phyloP scores from a whole-genome alignment of 2,113 vertebrate species.

The Hipposideros armiger region DNA sequence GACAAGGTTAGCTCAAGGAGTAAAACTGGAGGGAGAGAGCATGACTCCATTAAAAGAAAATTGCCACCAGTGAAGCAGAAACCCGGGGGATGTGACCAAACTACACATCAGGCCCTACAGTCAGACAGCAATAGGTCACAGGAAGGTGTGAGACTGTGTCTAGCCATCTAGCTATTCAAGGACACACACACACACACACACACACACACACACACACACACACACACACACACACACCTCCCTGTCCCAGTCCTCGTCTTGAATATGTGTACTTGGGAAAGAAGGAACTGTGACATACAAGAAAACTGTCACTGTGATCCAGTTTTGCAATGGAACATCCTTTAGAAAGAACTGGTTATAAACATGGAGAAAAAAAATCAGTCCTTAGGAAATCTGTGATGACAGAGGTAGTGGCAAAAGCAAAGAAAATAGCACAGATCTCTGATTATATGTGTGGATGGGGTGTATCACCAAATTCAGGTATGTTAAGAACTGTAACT shows the following conservation, averaged over 20 bases:
- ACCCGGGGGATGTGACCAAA: neutral
- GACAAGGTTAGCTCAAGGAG: neutral
- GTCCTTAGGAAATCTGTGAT: neutral
- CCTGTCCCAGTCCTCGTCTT: neutral
- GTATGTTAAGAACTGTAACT: neutral
- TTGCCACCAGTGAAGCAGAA: neutral
- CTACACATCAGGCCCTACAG: rapidly evolving
- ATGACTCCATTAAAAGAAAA: neutral
- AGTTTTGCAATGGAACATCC: neutral
- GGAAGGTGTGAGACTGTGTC: neutral
- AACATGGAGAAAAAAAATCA: neutral
- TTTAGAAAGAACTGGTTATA: neutral
- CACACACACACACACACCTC: too few relatives aligned
- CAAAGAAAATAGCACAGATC: neutral
- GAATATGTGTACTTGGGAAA: neutral
- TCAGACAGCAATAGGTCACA: neutral
- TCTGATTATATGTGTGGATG: neutral
- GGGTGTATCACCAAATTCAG: too few relatives aligned
- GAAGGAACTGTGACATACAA: neutral
- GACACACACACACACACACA: neutral
- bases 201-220: too few relatives aligned
- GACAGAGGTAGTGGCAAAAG: neutral
- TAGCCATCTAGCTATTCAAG: neutral
- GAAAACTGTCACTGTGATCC: neutral
- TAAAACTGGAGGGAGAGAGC: neutral